These are phyloP conservation scores for Pangasianodon gigas DNA, from an alignment of 2,113 vertebrate genomes.

Conservation along the genomic window DNA sequence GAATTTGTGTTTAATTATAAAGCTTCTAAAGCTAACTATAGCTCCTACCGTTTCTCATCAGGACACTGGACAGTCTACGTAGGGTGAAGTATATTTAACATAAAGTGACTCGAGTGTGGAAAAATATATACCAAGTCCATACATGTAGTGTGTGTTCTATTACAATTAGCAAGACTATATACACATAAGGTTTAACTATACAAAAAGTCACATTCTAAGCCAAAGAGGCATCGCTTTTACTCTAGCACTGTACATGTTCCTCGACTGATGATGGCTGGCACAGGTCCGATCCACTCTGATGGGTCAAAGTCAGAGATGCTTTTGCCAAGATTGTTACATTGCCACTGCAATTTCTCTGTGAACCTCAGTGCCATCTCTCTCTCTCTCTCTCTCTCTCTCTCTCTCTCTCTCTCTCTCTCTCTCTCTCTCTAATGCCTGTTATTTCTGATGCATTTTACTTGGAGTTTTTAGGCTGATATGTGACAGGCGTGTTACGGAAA, in stretches of 20 bases:
- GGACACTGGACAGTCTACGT: neutral
- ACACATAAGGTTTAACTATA: too few species aligned
- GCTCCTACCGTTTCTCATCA: neutral
- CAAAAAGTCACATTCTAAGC: neutral
- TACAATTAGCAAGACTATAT: neutral
- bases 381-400: neutral
- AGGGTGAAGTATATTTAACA: too few species aligned
- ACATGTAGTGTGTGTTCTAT: neutral
- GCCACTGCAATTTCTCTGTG: neutral
- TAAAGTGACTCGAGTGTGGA: neutral
- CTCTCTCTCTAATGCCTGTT: conserved; percentile 18
- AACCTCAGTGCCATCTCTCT: neutral
- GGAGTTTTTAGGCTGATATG: neutral
- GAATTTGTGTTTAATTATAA: too few species aligned
- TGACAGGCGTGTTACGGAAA: conserved; percentile 19
- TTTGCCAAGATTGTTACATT: neutral
- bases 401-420: neutral
- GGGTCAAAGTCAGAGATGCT: neutral
- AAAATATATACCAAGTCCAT: neutral
- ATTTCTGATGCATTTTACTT: conserved; percentile 38
- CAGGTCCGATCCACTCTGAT: neutral
- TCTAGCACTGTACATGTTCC: neutral
- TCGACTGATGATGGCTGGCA: neutral
- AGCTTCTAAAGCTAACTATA: too few species aligned
- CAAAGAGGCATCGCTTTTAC: neutral